Conservation (phyloP, 2,113 vertebrate species). For the Strix uralensis region DNA sequence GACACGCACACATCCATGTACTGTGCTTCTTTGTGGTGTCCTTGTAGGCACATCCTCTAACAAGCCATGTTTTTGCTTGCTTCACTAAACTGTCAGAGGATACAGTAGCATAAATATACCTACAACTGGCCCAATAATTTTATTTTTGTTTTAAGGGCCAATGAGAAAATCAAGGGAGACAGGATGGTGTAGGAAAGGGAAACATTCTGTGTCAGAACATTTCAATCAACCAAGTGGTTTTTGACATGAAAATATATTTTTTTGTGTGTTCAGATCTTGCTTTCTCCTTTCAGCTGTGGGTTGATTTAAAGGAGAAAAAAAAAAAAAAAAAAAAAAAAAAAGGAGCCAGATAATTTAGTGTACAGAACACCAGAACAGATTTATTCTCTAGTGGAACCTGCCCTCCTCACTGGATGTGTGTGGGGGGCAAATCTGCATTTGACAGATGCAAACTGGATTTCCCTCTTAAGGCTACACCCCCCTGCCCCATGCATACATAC, state of each 20-base stretch:
- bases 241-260: neutral
- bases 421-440: neutral
- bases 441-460: neutral
- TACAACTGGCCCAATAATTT: neutral
- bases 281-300: neutral
- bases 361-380: neutral
- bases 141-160: neutral
- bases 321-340: rapidly evolving
- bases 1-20: rapidly evolving
- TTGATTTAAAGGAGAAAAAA: neutral
- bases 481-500: too few relatives aligned
- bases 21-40: neutral
- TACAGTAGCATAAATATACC: neutral
- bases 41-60: neutral
- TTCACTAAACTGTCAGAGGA: neutral
- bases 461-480: too few relatives aligned
- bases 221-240: neutral
- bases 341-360: neutral
- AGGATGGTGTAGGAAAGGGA: neutral
- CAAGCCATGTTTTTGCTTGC: neutral
- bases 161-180: neutral
- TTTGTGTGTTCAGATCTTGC: neutral
- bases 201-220: neutral
- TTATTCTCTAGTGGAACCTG: neutral
- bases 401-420: neutral